Evolutionary conservation across 2,113 vertebrate genomes (phyloP).

Genomic region (Shinisaurus crocodilurus): DNA sequence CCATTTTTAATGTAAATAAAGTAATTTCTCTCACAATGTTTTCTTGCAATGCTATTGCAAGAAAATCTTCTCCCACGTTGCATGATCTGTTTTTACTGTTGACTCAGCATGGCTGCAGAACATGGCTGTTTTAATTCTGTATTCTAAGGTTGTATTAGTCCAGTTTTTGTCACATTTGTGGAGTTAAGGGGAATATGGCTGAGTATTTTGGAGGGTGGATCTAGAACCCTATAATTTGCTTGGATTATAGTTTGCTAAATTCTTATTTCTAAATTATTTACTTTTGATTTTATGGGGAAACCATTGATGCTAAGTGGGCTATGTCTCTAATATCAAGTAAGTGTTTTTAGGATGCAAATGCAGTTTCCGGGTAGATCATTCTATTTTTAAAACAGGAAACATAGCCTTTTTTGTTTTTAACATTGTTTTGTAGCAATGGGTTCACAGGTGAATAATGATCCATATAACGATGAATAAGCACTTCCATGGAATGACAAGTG

Average conservation of each 20-base stretch:
- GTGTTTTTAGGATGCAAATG: background rate
- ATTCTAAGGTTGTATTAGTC: background rate
- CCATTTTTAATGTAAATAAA: background rate
- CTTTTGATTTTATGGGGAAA: background rate
- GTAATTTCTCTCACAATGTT: background rate
- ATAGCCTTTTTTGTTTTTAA: fast-evolving
- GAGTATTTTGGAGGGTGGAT: background rate
- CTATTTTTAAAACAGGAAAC: background rate
- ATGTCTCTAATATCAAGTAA: background rate
- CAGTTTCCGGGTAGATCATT: background rate
- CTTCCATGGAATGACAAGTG: background rate
- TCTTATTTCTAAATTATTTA: no score
- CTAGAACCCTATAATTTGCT: background rate
- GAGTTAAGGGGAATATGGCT: background rate
- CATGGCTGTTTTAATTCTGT: background rate
- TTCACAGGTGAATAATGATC: fast-evolving
- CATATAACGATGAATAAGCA: background rate
- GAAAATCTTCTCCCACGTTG: background rate
- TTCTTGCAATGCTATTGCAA: no score
- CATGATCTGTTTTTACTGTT: background rate
- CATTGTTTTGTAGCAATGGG: background rate
- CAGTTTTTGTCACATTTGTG: background rate
- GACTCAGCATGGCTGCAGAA: background rate
- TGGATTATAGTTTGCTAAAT: background rate
- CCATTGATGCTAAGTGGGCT: background rate